A percentile compares a stretch with the other conserved stretches of the same genome.
These are phyloP conservation scores for Alligator mississippiensis DNA, from an alignment of 2,113 vertebrate genomes.

Conservation along the genomic window DNA sequence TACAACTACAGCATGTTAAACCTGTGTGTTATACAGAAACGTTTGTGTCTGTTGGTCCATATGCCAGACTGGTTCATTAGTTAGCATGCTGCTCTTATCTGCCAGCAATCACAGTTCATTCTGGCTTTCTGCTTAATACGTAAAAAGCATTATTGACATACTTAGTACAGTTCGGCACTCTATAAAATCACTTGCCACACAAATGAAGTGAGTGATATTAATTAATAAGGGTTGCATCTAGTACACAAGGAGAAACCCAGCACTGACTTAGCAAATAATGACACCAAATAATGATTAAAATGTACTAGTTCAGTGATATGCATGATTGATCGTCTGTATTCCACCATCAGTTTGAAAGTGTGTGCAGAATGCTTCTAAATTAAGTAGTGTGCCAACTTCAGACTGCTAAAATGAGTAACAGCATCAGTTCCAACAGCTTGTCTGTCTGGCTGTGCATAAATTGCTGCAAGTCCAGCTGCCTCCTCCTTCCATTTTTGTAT, in stretches of 20 bases:
- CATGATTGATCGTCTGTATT: background rate
- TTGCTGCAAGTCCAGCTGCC: slow-evolving; percentile 26
- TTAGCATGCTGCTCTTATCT: background rate
- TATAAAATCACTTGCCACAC: background rate
- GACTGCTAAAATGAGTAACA: slow-evolving; percentile 27
- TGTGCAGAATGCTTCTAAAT: slow-evolving; percentile 10
- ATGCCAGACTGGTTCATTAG: background rate
- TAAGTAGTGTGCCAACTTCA: slow-evolving; percentile 28
- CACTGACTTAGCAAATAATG: background rate
- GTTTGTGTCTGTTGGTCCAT: background rate
- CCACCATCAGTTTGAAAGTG: background rate
- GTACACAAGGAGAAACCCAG: background rate
- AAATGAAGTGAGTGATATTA: background rate
- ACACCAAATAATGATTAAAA: slow-evolving; percentile 25
- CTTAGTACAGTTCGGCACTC: background rate
- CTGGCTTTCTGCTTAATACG: background rate
- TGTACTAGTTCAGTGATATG: background rate
- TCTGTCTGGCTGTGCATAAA: slow-evolving; percentile 31
- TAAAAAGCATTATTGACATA: background rate
- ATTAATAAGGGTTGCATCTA: background rate
- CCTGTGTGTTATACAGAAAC: background rate
- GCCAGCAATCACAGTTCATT: background rate
- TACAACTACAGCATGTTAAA: background rate
- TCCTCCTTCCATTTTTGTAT: background rate
- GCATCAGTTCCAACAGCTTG: slow-evolving; percentile 29